A percentile compares a stretch with the other conserved stretches of the same genome.
These are phyloP conservation scores for Drosophila neocordata DNA, from an alignment of 1,140 invertebrate genomes.

Conservation along the genomic window DNA sequence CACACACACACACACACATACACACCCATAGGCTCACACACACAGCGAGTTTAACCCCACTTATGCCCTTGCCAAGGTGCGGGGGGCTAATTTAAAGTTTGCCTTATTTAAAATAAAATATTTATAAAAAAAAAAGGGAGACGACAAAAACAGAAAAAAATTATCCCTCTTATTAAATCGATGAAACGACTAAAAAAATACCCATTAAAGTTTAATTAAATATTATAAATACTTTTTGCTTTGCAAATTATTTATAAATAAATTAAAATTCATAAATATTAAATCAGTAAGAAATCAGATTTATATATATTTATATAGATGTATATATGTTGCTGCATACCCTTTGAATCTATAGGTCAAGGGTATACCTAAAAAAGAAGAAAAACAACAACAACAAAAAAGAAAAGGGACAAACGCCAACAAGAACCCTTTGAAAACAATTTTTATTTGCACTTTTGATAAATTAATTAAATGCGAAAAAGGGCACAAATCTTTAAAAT, in stretches of 20 bases:
- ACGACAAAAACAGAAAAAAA: conserved; percentile 2
- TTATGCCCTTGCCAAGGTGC: conserved; percentile 34
- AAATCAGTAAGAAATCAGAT: no score
- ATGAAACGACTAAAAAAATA: background rate
- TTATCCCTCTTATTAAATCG: background rate
- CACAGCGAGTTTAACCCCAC: conserved; percentile 62
- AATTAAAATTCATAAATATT: conserved; percentile 10
- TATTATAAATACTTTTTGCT: background rate
- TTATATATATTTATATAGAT: no score
- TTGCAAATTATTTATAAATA: no score
- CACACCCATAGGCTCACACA: background rate
- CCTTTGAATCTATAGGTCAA: background rate
- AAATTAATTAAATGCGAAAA: conserved; percentile 78
- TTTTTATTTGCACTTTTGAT: conserved; percentile 79
- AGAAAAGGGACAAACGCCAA: conserved; percentile 22
- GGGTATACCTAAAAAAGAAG: background rate
- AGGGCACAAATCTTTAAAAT: conserved; percentile 74
- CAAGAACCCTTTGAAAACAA: conserved; percentile 45
- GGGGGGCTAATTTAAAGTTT: conserved; percentile 73
- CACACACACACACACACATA: conserved; percentile 27
- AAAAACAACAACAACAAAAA: background rate
- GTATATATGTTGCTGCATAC: no score
- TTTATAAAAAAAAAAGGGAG: conserved; percentile 36
- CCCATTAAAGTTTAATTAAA: background rate
- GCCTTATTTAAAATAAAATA: conserved; percentile 74